Evolutionary conservation across 2,888 invertebrate genomes (phyloP).

Genomic region (Lobophora halterata): DNA sequence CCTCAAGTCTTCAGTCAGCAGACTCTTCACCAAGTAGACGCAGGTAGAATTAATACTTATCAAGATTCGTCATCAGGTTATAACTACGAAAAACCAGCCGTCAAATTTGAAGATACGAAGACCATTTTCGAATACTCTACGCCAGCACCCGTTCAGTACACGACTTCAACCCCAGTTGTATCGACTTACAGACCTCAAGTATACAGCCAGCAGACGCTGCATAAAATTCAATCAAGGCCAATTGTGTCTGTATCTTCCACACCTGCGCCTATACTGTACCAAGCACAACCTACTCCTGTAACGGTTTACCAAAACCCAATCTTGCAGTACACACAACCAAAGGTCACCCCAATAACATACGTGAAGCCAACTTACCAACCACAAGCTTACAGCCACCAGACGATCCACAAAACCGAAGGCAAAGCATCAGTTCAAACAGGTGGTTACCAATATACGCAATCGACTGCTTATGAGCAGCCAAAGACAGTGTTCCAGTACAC

Average conservation of each 20-base stretch:
- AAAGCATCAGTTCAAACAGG: slow-evolving; percentile 42
- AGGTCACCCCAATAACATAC: slow-evolving; percentile 55
- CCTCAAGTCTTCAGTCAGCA: slow-evolving; percentile 57
- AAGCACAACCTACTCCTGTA: slow-evolving; percentile 61
- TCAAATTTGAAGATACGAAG: slow-evolving; percentile 51
- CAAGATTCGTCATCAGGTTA: slow-evolving; percentile 46
- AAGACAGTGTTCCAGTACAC: slow-evolving; percentile 40
- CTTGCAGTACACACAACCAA: slow-evolving; percentile 52
- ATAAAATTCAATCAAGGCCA: slow-evolving; percentile 51
- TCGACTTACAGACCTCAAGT: slow-evolving; percentile 55
- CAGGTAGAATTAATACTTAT: slow-evolving; percentile 46
- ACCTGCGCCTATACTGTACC: slow-evolving; percentile 46
- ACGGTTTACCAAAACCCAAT: slow-evolving; percentile 66
- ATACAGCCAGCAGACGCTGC: slow-evolving; percentile 56
- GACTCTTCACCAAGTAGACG: slow-evolving; percentile 59
- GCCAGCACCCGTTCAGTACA: slow-evolving; percentile 21
- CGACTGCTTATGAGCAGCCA: slow-evolving; percentile 41
- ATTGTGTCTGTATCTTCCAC: slow-evolving; percentile 56
- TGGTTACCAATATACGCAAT: slow-evolving; percentile 40
- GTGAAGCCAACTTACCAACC: slow-evolving; percentile 48
- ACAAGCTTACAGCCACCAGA: slow-evolving; percentile 58
- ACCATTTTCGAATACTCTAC: slow-evolving; percentile 41
- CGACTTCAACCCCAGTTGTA: slow-evolving; percentile 35
- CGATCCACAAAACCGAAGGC: slow-evolving; percentile 50
- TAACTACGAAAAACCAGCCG: slow-evolving; percentile 47